A percentile compares a stretch with the other conserved stretches of the same genome.
Evolutionary conservation across 1,140 invertebrate genomes (phyloP).

Genomic region (Campoletis sonorensis): DNA sequence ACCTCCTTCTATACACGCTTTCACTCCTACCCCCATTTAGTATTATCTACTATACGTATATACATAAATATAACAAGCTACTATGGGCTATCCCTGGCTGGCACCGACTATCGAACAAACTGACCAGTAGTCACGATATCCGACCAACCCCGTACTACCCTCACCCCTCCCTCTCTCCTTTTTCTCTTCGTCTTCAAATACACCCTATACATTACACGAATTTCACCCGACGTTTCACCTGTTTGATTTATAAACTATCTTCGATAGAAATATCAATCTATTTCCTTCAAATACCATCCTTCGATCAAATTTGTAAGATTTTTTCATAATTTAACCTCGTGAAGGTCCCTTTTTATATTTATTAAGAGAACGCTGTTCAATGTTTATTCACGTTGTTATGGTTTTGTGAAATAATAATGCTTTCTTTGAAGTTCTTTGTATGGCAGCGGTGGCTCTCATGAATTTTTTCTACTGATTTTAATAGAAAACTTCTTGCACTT

Average conservation of each 20-base stretch:
- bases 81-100: constrained; percentile 71
- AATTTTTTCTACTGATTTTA: too few relatives aligned
- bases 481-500: too few relatives aligned
- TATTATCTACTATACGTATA: neutral
- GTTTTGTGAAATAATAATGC: too few relatives aligned
- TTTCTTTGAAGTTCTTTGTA: too few relatives aligned
- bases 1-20: constrained; percentile 21
- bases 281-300: too few relatives aligned
- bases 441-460: too few relatives aligned
- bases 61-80: neutral
- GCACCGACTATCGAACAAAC: constrained; percentile 78
- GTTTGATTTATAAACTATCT: constrained; percentile 1
- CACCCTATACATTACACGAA: neutral
- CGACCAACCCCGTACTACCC: constrained; percentile 43
- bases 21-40: constrained; percentile 36
- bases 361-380: too few relatives aligned
- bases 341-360: too few relatives aligned
- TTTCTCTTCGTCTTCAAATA: neutral
- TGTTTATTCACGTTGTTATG: too few relatives aligned
- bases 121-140: constrained; percentile 78
- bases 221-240: constrained; percentile 46
- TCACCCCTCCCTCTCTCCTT: constrained; percentile 32
- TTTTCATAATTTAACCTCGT: too few relatives aligned
- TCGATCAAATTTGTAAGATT: too few relatives aligned
- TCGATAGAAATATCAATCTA: too few relatives aligned